Evolutionary conservation across 2,797 vertebrate species (phyloP).

Genomic region (Trematomus bernacchii): DNA sequence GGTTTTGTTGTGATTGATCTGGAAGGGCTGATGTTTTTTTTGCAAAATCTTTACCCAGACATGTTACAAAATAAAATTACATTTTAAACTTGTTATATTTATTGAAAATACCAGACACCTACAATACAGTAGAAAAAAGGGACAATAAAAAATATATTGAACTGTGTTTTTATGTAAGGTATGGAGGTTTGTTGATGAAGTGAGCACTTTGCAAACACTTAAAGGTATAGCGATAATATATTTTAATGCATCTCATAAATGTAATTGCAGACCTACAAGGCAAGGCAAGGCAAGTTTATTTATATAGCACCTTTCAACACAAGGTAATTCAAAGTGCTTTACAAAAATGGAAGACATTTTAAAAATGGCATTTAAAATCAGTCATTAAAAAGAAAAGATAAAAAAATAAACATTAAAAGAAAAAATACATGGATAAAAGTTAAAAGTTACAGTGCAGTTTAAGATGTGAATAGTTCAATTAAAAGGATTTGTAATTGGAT

Average conservation of each 20-base stretch:
- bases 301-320: too few species aligned
- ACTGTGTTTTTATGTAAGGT: neutral
- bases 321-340: too few species aligned
- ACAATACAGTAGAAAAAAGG: neutral
- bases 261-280: neutral
- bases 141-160: neutral
- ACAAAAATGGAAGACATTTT: too few species aligned
- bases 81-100: neutral
- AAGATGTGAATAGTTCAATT: too few species aligned
- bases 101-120: constrained; percentile 15
- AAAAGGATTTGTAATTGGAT: neutral
- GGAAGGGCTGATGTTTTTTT: constrained; percentile 36
- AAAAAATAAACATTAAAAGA: too few species aligned
- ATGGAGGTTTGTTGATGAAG: neutral
- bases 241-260: neutral
- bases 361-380: too few species aligned
- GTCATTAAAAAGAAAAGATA: too few species aligned
- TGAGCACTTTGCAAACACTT: neutral
- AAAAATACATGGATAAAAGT: too few species aligned
- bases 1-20: constrained; percentile 34
- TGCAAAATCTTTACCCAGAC: constrained; percentile 5
- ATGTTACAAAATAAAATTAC: neutral
- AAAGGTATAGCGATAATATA: neutral
- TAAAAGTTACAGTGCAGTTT: too few species aligned
- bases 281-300: too few species aligned